Conservation (phyloP, 2,888 invertebrate species). For the Anoplius nigerrimus region DNA sequence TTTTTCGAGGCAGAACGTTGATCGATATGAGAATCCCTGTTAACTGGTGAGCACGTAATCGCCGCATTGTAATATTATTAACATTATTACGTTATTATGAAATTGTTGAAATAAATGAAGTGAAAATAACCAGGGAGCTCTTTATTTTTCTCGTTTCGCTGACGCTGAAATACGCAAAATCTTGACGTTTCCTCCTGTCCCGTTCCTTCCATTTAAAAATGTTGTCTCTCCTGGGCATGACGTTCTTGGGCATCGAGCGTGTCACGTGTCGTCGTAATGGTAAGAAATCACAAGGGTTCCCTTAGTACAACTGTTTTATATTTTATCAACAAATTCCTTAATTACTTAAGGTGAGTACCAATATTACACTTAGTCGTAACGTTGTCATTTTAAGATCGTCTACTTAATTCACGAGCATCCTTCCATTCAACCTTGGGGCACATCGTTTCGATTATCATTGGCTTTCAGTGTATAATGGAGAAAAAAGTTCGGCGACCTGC, state of each 20-base stretch:
- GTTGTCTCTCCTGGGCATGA: no score
- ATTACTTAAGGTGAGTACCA: background rate
- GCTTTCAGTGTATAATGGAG: background rate
- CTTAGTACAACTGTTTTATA: background rate
- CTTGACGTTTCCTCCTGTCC: no score
- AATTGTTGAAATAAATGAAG: slow-evolving; percentile 75
- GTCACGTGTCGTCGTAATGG: background rate
- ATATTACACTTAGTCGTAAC: background rate
- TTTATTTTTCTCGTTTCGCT: slow-evolving; percentile 30
- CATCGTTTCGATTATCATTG: background rate
- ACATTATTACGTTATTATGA: slow-evolving; percentile 75
- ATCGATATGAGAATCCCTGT: slow-evolving; percentile 75
- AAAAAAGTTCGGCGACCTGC: no score
- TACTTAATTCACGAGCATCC: background rate
- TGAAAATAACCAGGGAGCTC: slow-evolving; percentile 69
- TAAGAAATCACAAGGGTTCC: background rate
- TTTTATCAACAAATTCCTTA: slow-evolving; percentile 9
- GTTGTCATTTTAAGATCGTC: slow-evolving; percentile 1
- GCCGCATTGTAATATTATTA: slow-evolving; percentile 74
- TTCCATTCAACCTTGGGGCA: background rate
- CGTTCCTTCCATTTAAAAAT: no score
- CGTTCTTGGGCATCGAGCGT: background rate
- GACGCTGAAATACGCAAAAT: no score
- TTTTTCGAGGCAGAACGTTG: slow-evolving; percentile 73
- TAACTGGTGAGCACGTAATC: slow-evolving; percentile 74